phyloP scores from a whole-genome alignment of 1,140 invertebrate species.

The Forficula auricularia region DNA sequence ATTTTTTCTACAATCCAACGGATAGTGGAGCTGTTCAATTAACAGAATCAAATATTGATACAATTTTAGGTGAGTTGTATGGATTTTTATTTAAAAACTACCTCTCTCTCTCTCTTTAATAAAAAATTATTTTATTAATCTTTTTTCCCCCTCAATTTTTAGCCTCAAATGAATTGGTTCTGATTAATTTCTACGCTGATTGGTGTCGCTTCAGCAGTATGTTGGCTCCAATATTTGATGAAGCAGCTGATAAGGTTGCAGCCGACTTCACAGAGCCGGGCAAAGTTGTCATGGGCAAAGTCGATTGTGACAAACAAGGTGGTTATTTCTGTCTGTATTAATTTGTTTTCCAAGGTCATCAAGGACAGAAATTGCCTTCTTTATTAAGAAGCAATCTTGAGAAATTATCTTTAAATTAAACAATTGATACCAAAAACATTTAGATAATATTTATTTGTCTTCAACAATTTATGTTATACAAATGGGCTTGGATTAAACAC shows the following conservation, averaged over 20 bases:
- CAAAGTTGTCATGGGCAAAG: conserved; percentile 84
- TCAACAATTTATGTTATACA: no score
- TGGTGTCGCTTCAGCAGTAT: conserved; percentile 94
- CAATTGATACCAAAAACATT: not conserved
- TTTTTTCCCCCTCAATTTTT: conserved; percentile 13
- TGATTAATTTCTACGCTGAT: conserved; percentile 97
- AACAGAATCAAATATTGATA: conserved; percentile 59
- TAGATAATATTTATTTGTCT: no score
- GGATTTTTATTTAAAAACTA: conserved; percentile 11
- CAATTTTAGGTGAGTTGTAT: conserved; percentile 51
- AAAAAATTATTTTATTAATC: not conserved
- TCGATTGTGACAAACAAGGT: conserved; percentile 91
- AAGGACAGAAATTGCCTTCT: no score
- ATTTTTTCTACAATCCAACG: conserved; percentile 19
- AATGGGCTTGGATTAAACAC: no score
- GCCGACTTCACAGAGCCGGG: conserved; percentile 63
- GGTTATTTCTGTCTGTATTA: conserved; percentile 20
- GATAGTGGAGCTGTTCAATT: conserved; percentile 52
- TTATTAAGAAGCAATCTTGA: no score
- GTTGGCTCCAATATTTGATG: conserved; percentile 89
- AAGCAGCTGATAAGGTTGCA: conserved; percentile 73
- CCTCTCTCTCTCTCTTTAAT: not conserved
- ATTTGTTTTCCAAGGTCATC: no score
- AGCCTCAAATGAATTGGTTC: conserved; percentile 89
- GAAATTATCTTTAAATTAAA: no score